phyloP scores from a whole-genome alignment of 2,113 vertebrate species.

The Asarcornis scutulata region DNA sequence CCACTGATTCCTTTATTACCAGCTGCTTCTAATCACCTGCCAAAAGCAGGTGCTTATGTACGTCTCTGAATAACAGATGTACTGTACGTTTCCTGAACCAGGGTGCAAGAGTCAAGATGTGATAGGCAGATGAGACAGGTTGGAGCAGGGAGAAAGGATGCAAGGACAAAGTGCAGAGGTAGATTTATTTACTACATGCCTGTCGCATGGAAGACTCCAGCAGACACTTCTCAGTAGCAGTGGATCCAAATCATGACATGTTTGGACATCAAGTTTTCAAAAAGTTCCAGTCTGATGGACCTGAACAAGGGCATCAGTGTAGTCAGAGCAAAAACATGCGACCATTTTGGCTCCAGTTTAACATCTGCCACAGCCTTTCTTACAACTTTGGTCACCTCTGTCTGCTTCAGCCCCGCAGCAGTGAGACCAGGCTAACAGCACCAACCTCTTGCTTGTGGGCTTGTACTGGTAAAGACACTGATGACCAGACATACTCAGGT shows the following conservation, averaged over 20 bases:
- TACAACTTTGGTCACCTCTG: fast-evolving
- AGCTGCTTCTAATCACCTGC: slow-evolving; percentile 9
- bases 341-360: neutral
- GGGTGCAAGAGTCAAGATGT: neutral
- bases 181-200: neutral
- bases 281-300: neutral
- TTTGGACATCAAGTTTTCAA: neutral
- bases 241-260: neutral
- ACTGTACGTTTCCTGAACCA: fast-evolving
- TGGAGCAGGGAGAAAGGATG: neutral
- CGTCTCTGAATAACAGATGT: neutral
- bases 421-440: fast-evolving
- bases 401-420: neutral
- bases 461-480: fast-evolving
- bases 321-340: neutral
- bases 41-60: slow-evolving; percentile 7
- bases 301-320: neutral
- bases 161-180: neutral
- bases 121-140: neutral
- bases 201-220: neutral
- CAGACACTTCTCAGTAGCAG: neutral
- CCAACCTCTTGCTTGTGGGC: neutral
- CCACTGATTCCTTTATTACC: neutral
- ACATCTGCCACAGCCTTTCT: neutral
- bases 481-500: fast-evolving